Evolutionary conservation across 1,140 invertebrate genomes (phyloP), one percentile per base, ranked within the genome.

Genomic region (Hycleus phaleratus): DNA sequence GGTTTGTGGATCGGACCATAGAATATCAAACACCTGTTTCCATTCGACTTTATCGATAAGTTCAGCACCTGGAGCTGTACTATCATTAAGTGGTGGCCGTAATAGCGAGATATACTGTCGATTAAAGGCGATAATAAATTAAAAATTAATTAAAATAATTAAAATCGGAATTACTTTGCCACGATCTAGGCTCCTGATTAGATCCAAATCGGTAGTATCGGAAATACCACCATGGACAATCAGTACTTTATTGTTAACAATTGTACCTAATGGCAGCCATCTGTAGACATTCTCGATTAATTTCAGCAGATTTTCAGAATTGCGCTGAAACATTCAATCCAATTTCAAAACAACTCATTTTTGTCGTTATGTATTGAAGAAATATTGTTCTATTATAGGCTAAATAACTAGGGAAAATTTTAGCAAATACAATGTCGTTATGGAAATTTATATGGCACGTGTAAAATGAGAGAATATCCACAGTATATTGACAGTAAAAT

Each of bases 171-270:
- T 70, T 75, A 92, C 89, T 81, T 91, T 90, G 66, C 88, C 83
- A 56, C 91, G 75, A 66, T 91, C 86, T 12, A 92, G 75, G 51
- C 79, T 84, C 58, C 82, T 80, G 38, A 95, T 80, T 61, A 85
- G 76, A 53, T 86, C 81, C 49, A 95, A 73, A 73, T 93, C 88
- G 0, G 90, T 93, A 38, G 80, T 82, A 68, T 92, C 85, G 0
- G 91, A 88, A 48, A 96, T 88, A 8, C 93, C 93, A 6, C 93
- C 93, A 68, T 96, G 93, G 1, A 91, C 89, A 6, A 95, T 86
- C 18, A 95, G 79, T 9, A 95, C 85, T 56, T 90, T 83, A 60
- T 87, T 85, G 71, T 95, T 92, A 63, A 95, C 85, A 46, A 95
- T 80, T 1, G 91, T 91, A 38, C 88, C 91, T 24, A 96, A 70